phyloP scores from a whole-genome alignment of 2,888 invertebrate genomes.

The Amiota communis region DNA sequence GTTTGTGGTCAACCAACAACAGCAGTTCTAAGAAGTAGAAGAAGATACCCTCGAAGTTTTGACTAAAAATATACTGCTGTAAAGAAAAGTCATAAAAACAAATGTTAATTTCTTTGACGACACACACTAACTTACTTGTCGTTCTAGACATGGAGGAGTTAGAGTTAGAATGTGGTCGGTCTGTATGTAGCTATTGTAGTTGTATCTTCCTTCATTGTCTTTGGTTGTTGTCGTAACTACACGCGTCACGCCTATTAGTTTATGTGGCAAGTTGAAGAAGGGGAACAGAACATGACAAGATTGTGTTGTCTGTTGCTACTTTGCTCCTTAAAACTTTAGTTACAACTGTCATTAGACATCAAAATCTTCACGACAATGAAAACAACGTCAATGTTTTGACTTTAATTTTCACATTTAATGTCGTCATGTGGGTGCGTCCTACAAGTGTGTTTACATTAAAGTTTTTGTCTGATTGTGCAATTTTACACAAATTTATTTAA shows the following conservation, averaged over 20 bases:
- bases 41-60: not conserved
- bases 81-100: conserved; percentile 21
- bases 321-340: conserved; percentile 19
- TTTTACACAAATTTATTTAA: conserved; percentile 12
- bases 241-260: conserved; percentile 1
- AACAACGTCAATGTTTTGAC: not conserved
- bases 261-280: not conserved
- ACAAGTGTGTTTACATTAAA: not conserved
- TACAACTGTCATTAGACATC: conserved; percentile 25
- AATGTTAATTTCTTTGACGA: conserved; percentile 17
- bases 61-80: not conserved
- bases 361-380: conserved; percentile 7
- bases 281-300: no score
- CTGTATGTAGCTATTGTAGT: no score
- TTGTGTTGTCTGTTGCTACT: not conserved
- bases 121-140: no score
- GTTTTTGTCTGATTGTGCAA: conserved; percentile 1
- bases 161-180: no score
- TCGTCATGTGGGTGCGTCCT: not conserved
- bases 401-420: not conserved
- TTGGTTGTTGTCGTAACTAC: conserved; percentile 5
- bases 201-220: not conserved
- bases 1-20: conserved; percentile 8
- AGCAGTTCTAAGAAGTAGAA: not conserved
- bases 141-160: no score